Evolutionary conservation across 2,113 vertebrate species (phyloP), one percentile per base, ranked within the genome.

Genomic region (Esox niger): DNA sequence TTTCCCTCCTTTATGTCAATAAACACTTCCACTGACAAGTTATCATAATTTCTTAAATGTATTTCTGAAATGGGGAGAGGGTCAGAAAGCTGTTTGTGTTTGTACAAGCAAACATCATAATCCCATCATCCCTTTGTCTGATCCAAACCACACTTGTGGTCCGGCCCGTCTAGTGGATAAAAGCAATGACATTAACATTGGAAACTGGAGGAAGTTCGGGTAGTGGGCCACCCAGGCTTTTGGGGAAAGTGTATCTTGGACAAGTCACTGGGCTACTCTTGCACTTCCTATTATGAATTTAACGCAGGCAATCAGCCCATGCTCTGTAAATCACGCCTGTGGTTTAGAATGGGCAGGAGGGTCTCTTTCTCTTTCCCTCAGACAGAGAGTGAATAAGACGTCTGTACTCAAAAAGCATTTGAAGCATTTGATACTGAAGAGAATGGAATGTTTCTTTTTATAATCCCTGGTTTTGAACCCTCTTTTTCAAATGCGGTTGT

Each of bases 281-380:
- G 82, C 81, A 84, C 90, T 90, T 90, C 88, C 89, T 88, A 82
- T 88, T 87, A 88, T 90, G 88, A 85, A 89, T 90, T 90, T 88
- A 76, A 85, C 66, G 31, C 81, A 75, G 82, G 77, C 82, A 73
- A 87, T 80, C 82, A 68, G 74, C 81, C 82, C n/a, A 74, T 60
- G 62, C 64, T 80, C 82, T 78, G 82, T 87, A 90, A 88, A 91
- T 90, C 86, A 89, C 84, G 83, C 77, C 76, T 89, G 88, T 79
- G 89, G 87, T 90, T 87, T 79, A 70, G 62, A 80, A 84, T 72
- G 62, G 79, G 59, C 81, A 35, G 6, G 68, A 55, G 57, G 4
- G 74, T 66, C 27, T 77, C 23, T 73, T 17, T 31, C 30, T 38
- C 31, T 25, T 15, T 33, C 31, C 21, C 15, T 35, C 52, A 23